Conservation (phyloP, 2,888 invertebrate genomes). For the Leucoptera coffeella region DNA sequence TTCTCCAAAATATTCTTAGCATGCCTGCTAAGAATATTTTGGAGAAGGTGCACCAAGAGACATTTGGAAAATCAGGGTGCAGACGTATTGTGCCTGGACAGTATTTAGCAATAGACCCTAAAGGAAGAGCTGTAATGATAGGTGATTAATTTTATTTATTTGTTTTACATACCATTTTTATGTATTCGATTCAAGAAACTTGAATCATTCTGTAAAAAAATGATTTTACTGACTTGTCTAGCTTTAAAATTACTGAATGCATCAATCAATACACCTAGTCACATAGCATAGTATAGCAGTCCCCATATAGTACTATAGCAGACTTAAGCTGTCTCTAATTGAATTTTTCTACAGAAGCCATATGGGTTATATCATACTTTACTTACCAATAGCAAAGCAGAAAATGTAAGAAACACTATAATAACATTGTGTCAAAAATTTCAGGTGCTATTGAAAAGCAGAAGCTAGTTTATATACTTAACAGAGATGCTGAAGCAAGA, state of each 20-base stretch:
- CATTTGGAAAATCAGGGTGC: constrained; percentile 98
- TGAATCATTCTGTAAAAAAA: too few species aligned
- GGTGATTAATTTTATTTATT: constrained; percentile 40
- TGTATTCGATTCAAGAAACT: too few species aligned
- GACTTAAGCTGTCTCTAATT: too few species aligned
- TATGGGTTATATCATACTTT: too few species aligned
- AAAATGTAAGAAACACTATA: too few species aligned
- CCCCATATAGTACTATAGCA: too few species aligned
- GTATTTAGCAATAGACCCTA: constrained; percentile 96
- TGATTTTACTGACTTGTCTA: too few species aligned
- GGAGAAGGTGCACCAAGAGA: constrained; percentile 97
- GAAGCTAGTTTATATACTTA: constrained; percentile 96
- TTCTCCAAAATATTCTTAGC: constrained; percentile 16
- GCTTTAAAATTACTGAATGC: too few species aligned
- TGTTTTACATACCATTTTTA: too few species aligned
- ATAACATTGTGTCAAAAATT: too few species aligned
- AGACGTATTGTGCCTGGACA: constrained; percentile 98
- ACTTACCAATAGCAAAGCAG: too few species aligned
- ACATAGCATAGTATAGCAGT: not conserved
- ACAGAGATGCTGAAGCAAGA: constrained; percentile 95
- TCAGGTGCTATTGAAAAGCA: constrained; percentile 95
- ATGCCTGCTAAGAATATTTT: constrained; percentile 87
- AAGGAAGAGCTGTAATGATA: constrained; percentile 98
- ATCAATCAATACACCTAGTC: not conserved
- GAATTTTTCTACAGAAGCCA: too few species aligned